phyloP scores from a whole-genome alignment of 2,113 vertebrate species.

The Candoia aspera region DNA sequence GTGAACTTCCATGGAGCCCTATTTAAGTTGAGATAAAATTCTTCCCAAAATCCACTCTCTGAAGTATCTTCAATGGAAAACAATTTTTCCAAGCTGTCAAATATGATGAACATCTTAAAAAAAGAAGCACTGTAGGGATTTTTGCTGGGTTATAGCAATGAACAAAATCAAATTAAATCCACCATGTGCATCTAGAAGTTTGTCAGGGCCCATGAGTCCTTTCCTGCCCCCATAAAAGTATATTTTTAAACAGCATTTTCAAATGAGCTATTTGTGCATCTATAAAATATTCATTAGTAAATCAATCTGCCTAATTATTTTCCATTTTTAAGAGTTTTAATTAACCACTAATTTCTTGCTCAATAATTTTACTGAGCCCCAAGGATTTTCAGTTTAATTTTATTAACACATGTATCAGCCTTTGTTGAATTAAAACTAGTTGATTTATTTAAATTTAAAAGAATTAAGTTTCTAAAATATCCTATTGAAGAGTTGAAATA shows the following conservation, averaged over 20 bases:
- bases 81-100: not conserved
- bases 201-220: not conserved
- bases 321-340: not conserved
- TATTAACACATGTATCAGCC: not conserved
- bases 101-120: not conserved
- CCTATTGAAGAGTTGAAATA: not conserved
- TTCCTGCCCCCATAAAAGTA: not conserved
- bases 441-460: not conserved
- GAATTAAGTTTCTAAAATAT: not conserved
- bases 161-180: not conserved
- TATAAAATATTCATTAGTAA: not conserved
- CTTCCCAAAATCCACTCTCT: not conserved
- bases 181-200: not conserved
- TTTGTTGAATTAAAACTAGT: not conserved
- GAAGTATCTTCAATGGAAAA: not conserved
- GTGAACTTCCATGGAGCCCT: not conserved
- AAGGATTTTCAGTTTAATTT: not conserved
- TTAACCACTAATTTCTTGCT: not conserved
- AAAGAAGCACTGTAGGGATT: not conserved
- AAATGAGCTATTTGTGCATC: not conserved
- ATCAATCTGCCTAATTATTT: not conserved
- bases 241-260: not conserved
- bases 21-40: not conserved
- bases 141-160: not conserved
- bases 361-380: not conserved